Percentiles rank a stretch among this genome's conserved stretches.
Conservation (phyloP, 2,797 vertebrate species). For the Xenopus petersii region DNA sequence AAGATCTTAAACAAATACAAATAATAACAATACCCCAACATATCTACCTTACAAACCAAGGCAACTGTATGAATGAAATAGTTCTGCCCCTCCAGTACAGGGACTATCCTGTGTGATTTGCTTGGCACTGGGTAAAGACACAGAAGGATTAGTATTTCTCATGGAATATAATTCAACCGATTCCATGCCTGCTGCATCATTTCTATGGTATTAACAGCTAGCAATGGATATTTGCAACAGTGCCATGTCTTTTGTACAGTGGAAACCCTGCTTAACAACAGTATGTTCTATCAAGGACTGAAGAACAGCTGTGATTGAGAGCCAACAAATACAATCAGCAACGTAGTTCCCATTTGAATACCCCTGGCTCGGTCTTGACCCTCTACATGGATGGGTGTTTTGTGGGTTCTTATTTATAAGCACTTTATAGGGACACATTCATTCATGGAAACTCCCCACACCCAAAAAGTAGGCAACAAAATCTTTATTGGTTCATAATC, state of each 20-base stretch:
- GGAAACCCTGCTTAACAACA: slow-evolving; percentile 48
- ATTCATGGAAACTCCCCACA: neutral
- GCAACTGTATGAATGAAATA: neutral
- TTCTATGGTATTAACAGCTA: slow-evolving; percentile 35
- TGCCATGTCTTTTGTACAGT: slow-evolving; percentile 53
- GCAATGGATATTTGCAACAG: slow-evolving; percentile 2
- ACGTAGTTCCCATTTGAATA: slow-evolving; percentile 35
- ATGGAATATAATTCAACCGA: too few relatives aligned
- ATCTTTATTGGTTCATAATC: slow-evolving; percentile 4
- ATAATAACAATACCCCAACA: too few relatives aligned
- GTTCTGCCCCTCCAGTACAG: neutral
- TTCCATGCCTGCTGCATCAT: neutral
- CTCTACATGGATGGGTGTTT: slow-evolving; percentile 18
- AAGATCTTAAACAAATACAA: too few relatives aligned
- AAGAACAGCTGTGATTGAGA: slow-evolving; percentile 50
- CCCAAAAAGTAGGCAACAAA: neutral
- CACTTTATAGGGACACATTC: slow-evolving; percentile 18
- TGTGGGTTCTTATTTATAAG: slow-evolving; percentile 26
- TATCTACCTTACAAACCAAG: too few relatives aligned
- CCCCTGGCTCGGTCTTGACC: slow-evolving; percentile 11
- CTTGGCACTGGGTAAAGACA: neutral
- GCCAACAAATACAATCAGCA: slow-evolving; percentile 45
- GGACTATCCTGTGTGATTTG: neutral
- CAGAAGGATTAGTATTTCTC: too few relatives aligned
- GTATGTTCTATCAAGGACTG: slow-evolving; percentile 26